Conservation (phyloP, 2,113 vertebrate genomes). For the Sylvietta virens region DNA sequence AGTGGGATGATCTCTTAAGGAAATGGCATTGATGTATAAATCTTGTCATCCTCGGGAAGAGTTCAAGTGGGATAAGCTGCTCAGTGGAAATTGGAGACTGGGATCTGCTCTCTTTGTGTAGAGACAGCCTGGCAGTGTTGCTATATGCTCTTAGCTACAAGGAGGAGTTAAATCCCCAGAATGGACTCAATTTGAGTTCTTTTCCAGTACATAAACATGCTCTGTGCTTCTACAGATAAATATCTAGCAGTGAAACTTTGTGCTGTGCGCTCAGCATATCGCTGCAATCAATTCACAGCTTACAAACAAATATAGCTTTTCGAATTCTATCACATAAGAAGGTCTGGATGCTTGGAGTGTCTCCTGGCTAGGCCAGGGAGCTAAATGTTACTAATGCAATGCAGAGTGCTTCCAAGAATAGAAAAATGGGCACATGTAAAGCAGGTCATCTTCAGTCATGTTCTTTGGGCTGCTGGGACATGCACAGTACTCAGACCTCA, state of each 20-base stretch:
- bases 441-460: slow-evolving; percentile 1
- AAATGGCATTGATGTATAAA: background rate
- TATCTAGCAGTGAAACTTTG: background rate
- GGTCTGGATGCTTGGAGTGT: slow-evolving; percentile 36
- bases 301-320: slow-evolving; percentile 52
- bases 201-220: background rate
- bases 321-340: background rate
- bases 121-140: background rate
- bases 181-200: background rate
- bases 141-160: background rate
- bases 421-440: slow-evolving; percentile 16
- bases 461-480: background rate
- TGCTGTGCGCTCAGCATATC: background rate
- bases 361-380: background rate
- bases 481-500: background rate
- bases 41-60: background rate
- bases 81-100: background rate
- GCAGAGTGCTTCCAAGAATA: slow-evolving; percentile 56
- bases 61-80: background rate
- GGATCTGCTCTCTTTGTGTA: background rate
- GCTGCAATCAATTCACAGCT: slow-evolving; percentile 29
- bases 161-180: background rate
- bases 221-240: background rate
- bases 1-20: background rate
- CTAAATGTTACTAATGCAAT: slow-evolving; percentile 34